These are phyloP conservation scores for Lophochroa leadbeateri DNA, from an alignment of 2,113 vertebrate genomes.

Conservation along the genomic window DNA sequence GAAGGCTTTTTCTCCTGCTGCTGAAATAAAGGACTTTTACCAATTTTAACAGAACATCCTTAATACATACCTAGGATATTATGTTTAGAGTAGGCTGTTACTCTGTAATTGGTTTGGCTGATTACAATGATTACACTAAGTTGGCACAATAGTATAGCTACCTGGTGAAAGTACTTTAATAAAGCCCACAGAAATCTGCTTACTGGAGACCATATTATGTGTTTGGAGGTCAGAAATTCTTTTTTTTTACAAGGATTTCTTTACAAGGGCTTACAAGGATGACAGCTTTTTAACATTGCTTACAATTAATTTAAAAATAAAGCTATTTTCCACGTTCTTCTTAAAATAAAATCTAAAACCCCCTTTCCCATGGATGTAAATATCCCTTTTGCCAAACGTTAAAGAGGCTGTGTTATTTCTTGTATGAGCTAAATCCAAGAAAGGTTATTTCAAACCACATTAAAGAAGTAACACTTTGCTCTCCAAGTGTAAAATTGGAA, in stretches of 20 bases:
- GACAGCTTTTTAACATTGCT: background rate
- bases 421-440: background rate
- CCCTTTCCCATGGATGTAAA: background rate
- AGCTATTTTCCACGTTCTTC: background rate
- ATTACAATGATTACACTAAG: slow-evolving; percentile 38
- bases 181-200: background rate
- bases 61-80: slow-evolving; percentile 8
- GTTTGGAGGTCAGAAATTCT: background rate
- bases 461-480: background rate
- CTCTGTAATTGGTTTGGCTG: slow-evolving; percentile 11
- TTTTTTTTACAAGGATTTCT: background rate
- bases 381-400: background rate
- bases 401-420: background rate
- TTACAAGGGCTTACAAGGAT: background rate
- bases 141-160: background rate
- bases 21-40: slow-evolving; percentile 5
- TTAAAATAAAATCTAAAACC: background rate
- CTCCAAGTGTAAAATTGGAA: background rate
- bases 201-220: background rate
- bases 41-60: slow-evolving; percentile 21
- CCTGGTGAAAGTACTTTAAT: background rate
- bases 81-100: background rate
- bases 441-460: background rate
- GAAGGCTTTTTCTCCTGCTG: background rate
- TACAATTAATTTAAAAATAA: background rate